These are phyloP conservation scores for Himalopsyche japonica DNA, from an alignment of 2,888 invertebrate genomes.

Conservation along the genomic window DNA sequence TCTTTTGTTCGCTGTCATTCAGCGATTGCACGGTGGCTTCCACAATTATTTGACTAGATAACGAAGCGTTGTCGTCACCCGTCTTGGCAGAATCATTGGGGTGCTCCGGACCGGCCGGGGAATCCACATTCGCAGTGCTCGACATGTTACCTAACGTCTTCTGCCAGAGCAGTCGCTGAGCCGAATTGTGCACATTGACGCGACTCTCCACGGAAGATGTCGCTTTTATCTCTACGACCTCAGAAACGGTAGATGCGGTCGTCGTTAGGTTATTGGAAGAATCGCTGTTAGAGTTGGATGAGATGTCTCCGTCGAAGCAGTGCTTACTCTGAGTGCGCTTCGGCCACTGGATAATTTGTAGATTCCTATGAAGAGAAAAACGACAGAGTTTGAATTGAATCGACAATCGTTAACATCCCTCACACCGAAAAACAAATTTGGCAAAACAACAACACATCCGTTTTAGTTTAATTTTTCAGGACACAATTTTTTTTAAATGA, in stretches of 20 bases:
- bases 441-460: no score
- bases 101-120: neutral
- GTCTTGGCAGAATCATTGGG: neutral
- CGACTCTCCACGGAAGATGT: neutral
- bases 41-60: neutral
- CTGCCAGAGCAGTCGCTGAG: constrained; percentile 8
- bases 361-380: no score
- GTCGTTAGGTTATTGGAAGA: neutral
- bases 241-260: neutral
- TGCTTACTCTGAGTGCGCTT: constrained; percentile 36
- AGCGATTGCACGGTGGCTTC: neutral
- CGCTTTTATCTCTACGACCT: neutral
- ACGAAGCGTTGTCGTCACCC: neutral
- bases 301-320: constrained; percentile 31
- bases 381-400: no score
- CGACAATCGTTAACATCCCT: no score
- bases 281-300: neutral
- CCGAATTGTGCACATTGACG: constrained; percentile 32
- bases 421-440: no score
- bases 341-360: constrained; percentile 31
- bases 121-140: neutral
- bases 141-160: neutral
- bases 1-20: neutral
- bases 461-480: no score
- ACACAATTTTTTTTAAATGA: no score